These are phyloP conservation scores for Brachyrhaphis roseni DNA, from an alignment of 2,797 vertebrate genomes.

Conservation along the genomic window DNA sequence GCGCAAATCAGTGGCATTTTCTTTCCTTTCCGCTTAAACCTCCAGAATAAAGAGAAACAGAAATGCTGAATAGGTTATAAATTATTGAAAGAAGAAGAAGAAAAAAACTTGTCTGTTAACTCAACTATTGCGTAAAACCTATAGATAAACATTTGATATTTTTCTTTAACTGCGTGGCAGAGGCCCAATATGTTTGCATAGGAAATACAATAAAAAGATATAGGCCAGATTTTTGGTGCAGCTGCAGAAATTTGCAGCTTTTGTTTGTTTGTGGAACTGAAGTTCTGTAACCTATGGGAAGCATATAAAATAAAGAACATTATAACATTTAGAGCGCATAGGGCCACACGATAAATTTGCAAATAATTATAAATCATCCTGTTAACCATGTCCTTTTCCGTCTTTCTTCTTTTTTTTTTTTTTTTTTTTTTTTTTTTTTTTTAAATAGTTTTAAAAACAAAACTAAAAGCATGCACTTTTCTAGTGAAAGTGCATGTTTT, in stretches of 20 bases:
- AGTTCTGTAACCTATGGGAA: not conserved
- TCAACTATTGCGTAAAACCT: constrained; percentile 28
- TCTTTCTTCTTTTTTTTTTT: not conserved
- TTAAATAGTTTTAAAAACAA: no score
- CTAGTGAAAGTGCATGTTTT: not conserved
- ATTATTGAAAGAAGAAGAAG: constrained; percentile 21
- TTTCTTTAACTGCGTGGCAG: not conserved
- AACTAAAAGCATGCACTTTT: not conserved
- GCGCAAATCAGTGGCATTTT: constrained; percentile 71
- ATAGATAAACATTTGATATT: constrained; percentile 15
- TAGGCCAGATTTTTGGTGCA: not conserved
- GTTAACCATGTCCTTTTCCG: not conserved
- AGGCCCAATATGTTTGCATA: not conserved
- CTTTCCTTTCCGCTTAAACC: constrained; percentile 75
- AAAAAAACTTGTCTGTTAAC: constrained; percentile 36
- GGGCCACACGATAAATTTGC: not conserved
- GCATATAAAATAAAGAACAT: not conserved
- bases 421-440: not conserved
- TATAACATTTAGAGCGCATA: not conserved
- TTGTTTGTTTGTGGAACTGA: not conserved
- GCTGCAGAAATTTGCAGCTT: not conserved
- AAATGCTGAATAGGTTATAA: constrained; percentile 37
- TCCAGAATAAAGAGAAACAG: constrained; percentile 32
- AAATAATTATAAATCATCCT: not conserved
- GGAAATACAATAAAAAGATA: not conserved